Base-by-base conservation (phyloP, 2,888 invertebrate species). In the Laspeyria flexula region DNA sequence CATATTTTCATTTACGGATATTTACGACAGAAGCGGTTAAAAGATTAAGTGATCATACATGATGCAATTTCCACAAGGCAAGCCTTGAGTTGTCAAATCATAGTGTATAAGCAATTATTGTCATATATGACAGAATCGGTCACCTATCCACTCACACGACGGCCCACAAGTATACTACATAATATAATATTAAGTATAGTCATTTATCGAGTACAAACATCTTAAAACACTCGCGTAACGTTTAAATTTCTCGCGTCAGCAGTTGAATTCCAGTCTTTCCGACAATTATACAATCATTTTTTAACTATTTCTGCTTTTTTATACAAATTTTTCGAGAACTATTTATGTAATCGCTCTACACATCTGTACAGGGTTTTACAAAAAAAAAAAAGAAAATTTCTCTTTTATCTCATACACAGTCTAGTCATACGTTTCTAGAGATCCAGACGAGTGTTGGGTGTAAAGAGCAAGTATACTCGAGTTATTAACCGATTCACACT, bases 301-400 rank as follows among this genome's bases (percentile, higher is more conserved):
- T 43, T 31, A 45, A 18, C 29, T 39, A 43, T 39, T 43, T 43
- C 25, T 16, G 31, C 27, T 39, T 39, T 39, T 27, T 42, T 46
- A 42, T 42, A 45, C 50, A 43, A 29, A 31, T 42, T 33, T 39
- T 44, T 41, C 16, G 12, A 40, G 44, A 23, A 47, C 21, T 34
- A n/a, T n/a, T 7, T 18, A 11, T 18, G 16, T 38, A 29, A 29
- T 18, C 30, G 13, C 23, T 39, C 40, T 52, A 65, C 13, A 12
- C 39, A 37, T 41, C 59, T 68, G 68, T 71, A 68, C 67, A 68
- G 25, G 18, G 15, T 51, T 54, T 42, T 53, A 66, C 44, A 67
- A 59, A 66, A 54, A 35, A 31, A 46, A 27, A 9, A 11, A n/a
- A n/a, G n/a, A n/a, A n/a, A 15, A 35, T 29, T 31, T 42, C 38